Conservation (phyloP, 2,888 invertebrate species). For the Macrosoma leucophasiata region DNA sequence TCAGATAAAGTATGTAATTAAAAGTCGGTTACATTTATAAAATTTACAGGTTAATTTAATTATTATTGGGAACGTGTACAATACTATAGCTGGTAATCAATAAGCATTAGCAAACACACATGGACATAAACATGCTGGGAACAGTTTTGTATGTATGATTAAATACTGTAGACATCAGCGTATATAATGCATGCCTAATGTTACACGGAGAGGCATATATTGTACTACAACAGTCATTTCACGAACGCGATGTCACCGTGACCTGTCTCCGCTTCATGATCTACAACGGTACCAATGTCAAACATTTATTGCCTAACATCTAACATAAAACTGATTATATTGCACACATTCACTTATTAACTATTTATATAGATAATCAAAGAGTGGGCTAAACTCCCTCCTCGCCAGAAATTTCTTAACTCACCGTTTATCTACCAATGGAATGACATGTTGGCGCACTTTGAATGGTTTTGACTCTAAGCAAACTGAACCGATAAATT, state of each 20-base stretch:
- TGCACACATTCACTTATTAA: constrained; percentile 66
- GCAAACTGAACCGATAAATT: constrained; percentile 44
- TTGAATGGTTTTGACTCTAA: constrained; percentile 49
- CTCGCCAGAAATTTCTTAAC: constrained; percentile 73
- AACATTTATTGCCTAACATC: constrained; percentile 47
- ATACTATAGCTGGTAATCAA: too few relatives aligned
- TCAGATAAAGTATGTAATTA: constrained; percentile 23
- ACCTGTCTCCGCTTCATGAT: constrained; percentile 27
- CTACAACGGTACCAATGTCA: constrained; percentile 34
- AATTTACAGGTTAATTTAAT: constrained; percentile 28
- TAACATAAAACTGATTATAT: constrained; percentile 64
- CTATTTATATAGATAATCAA: constrained; percentile 48
- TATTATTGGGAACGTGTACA: too few relatives aligned
- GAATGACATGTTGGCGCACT: constrained; percentile 65
- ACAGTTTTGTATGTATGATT: too few relatives aligned
- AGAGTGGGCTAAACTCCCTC: constrained; percentile 73
- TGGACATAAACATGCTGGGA: too few relatives aligned
- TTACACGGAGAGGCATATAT: too few relatives aligned
- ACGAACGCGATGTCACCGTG: too few relatives aligned
- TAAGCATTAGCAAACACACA: too few relatives aligned
- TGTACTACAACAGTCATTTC: too few relatives aligned
- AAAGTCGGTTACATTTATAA: constrained; percentile 43
- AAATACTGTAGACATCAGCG: too few relatives aligned
- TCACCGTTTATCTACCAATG: constrained; percentile 73
- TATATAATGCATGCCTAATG: too few relatives aligned